These are phyloP conservation scores for Lota lota DNA, from an alignment of 2,113 vertebrate genomes.

Conservation along the genomic window DNA sequence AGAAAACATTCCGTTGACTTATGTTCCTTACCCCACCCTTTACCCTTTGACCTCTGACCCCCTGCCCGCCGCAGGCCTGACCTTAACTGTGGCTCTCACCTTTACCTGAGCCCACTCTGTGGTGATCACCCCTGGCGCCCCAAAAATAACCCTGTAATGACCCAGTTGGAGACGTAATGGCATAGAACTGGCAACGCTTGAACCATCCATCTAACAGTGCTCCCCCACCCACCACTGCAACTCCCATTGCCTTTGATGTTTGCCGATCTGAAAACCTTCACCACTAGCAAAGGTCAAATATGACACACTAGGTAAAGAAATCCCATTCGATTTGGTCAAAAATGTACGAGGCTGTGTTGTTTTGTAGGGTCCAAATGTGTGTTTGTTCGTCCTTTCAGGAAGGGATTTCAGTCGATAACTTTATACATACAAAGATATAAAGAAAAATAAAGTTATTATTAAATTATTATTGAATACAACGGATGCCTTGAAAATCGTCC, in stretches of 20 bases:
- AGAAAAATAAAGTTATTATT: too few species aligned
- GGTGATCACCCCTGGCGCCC: neutral
- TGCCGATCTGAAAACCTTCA: too few species aligned
- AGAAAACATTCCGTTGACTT: conserved; percentile 2
- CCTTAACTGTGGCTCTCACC: conserved; percentile 9
- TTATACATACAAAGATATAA: too few species aligned
- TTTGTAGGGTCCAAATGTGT: too few species aligned
- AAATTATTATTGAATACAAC: conserved; percentile 13
- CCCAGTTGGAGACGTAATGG: neutral
- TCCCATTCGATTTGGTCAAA: too few species aligned
- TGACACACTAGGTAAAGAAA: too few species aligned
- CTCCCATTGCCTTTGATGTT: too few species aligned
- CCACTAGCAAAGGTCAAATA: too few species aligned
- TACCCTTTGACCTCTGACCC: conserved; percentile 16
- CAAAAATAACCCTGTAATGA: neutral
- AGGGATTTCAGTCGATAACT: too few species aligned
- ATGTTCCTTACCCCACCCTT: neutral
- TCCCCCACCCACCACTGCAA: conserved; percentile 21
- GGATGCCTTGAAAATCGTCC: conserved; percentile 21
- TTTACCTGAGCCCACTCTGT: conserved; percentile 1
- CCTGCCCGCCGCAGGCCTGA: conserved; percentile 9
- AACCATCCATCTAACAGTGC: neutral
- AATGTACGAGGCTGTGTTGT: too few species aligned
- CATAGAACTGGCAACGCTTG: conserved; percentile 19
- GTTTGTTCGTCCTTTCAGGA: too few species aligned